Evolutionary conservation across 2,888 invertebrate species (phyloP).

Genomic region (Aelia acuminata): DNA sequence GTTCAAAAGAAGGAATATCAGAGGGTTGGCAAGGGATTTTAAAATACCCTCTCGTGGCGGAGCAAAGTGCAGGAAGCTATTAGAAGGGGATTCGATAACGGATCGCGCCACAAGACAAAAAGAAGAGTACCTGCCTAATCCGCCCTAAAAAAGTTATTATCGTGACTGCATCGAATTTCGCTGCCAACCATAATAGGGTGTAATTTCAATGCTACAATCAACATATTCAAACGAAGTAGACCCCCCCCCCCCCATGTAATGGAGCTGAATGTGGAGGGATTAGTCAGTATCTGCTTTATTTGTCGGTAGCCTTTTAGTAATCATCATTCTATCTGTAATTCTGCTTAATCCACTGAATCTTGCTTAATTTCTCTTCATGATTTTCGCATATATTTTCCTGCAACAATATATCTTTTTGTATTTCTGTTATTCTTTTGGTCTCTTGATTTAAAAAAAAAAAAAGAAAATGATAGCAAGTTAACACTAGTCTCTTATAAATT

Average conservation of each 20-base stretch:
- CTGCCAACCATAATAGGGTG: neutral
- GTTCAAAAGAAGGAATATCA: neutral
- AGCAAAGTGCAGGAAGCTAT: neutral
- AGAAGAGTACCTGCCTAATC: neutral
- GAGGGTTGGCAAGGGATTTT: neutral
- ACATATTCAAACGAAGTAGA: neutral
- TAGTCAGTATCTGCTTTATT: neutral
- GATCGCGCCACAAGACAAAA: neutral
- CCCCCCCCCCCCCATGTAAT: neutral
- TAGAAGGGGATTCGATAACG: neutral
- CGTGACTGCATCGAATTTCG: neutral
- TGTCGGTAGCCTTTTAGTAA: neutral
- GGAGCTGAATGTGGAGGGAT: neutral
- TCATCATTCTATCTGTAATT: neutral
- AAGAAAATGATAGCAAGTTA: too few relatives aligned
- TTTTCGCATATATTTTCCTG: neutral
- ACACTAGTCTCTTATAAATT: too few relatives aligned
- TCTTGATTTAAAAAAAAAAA: too few relatives aligned
- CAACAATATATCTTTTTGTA: too few relatives aligned
- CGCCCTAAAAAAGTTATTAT: constrained; percentile 11
- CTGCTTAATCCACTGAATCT: neutral
- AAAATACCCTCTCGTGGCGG: neutral
- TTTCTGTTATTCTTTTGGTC: too few relatives aligned
- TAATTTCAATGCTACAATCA: neutral
- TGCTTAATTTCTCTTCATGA: neutral